phyloP scores from a whole-genome alignment of 2,113 vertebrate species.

The Lathamus discolor region DNA sequence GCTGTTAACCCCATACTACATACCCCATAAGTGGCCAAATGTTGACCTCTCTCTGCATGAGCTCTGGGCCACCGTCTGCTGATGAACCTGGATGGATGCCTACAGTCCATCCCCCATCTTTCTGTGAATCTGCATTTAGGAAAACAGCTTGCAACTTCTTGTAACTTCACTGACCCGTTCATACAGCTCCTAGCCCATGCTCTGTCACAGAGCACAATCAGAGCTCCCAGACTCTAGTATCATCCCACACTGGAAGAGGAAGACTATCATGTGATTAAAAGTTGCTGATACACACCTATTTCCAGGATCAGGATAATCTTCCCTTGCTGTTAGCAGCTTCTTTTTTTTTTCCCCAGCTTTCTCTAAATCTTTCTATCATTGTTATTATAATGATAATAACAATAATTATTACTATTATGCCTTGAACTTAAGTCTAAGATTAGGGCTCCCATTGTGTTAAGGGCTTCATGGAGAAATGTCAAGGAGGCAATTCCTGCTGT shows the following conservation, averaged over 20 bases:
- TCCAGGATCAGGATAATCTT: slow-evolving; percentile 55
- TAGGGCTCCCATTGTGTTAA: slow-evolving; percentile 22
- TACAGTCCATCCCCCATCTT: background rate
- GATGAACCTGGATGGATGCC: background rate
- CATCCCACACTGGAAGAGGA: background rate
- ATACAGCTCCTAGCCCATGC: background rate
- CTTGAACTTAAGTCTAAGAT: slow-evolving; percentile 19
- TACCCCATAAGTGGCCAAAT: background rate
- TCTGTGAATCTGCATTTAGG: background rate
- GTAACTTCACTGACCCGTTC: background rate
- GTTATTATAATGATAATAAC: slow-evolving; percentile 51
- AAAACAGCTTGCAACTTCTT: background rate
- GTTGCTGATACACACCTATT: slow-evolving; percentile 45
- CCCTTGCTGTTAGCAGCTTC: slow-evolving; percentile 22
- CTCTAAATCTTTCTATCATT: slow-evolving; percentile 54
- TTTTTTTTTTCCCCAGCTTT: background rate
- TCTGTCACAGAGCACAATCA: background rate
- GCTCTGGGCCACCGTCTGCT: background rate
- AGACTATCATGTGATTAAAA: background rate
- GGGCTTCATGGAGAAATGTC: background rate
- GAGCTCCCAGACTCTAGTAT: background rate
- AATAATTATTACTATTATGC: slow-evolving; percentile 41
- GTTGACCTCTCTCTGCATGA: background rate
- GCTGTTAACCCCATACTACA: slow-evolving; percentile 16
- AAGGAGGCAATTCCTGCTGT: background rate